These are phyloP conservation scores for Neomonachus schauinslandi DNA, from an alignment of 2,113 vertebrate species.

Conservation along the genomic window DNA sequence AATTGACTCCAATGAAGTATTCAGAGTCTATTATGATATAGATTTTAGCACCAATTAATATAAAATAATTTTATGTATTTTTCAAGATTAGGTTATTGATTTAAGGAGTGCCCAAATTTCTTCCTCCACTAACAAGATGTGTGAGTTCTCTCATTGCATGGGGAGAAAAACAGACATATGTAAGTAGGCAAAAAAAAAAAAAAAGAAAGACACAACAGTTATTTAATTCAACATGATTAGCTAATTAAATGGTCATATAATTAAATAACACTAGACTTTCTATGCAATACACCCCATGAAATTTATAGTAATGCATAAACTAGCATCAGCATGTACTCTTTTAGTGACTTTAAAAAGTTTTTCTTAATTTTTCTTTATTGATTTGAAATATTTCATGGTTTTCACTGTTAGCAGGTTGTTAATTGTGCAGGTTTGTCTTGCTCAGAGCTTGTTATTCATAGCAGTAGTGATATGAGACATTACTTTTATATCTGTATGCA, in stretches of 20 bases:
- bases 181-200: not conserved
- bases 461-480: not conserved
- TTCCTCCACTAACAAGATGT: constrained; percentile 14
- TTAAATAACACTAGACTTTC: not conserved
- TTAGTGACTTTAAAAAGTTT: not conserved
- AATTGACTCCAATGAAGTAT: not conserved
- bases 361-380: not conserved
- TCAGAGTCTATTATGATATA: not conserved
- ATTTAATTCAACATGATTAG: constrained; percentile 28
- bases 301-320: not conserved
- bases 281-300: not conserved
- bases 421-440: constrained; percentile 25
- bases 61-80: not conserved
- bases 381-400: constrained; percentile 61
- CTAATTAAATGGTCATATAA: constrained; percentile 7
- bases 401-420: not conserved
- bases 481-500: not conserved
- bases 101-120: constrained; percentile 17
- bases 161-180: not conserved
- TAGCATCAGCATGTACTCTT: not conserved
- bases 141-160: not conserved
- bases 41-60: constrained; percentile 23
- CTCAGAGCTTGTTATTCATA: not conserved
- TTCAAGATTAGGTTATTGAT: constrained; percentile 27
- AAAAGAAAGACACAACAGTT: not conserved